Conservation (phyloP, 1,140 invertebrate genomes). For the Apis mellifera region Amel_HAv3.1 CM009943.2:3619501-3620000, state of each 20-base stretch:
- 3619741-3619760: conserved; percentile 25
- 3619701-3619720: background rate
- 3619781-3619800: conserved; percentile 41
- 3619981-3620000: conserved; percentile 35
- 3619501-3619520: conserved; percentile 21
- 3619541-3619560: conserved; percentile 32
- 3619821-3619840: background rate
- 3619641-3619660: background rate
- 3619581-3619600: conserved; percentile 15
- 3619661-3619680: background rate
- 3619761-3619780: background rate
- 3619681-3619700: background rate
- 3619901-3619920: background rate
- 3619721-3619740: conserved; percentile 8
- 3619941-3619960: background rate
- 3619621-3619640: background rate
- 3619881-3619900: conserved; percentile 14
- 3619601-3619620: too few species aligned
- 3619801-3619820: background rate
- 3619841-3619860: background rate
- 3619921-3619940: background rate
- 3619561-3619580: conserved; percentile 10
- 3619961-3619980: background rate
- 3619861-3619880: background rate
- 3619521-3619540: background rate